Evolutionary conservation across 2,113 vertebrate species (phyloP).

Genomic region (Campylorhamphus procurvoides): DNA sequence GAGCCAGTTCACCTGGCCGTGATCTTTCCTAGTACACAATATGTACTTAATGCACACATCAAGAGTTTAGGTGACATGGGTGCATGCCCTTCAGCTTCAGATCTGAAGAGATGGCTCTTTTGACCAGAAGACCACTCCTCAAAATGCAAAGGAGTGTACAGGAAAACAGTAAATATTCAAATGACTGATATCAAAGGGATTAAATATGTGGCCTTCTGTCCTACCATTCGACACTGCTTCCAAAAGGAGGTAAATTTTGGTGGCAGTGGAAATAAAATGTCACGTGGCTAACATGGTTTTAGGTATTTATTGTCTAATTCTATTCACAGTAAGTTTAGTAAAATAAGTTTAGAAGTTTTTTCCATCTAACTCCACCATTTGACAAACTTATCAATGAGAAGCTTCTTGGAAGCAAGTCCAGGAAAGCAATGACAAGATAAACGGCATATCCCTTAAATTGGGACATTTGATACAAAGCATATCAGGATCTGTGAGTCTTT

Average conservation of each 20-base stretch:
- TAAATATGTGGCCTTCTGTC: background rate
- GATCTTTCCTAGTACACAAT: background rate
- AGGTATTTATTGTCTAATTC: background rate
- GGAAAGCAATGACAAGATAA: background rate
- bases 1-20: background rate
- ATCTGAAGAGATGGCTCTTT: background rate
- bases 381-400: background rate
- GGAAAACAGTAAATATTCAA: background rate
- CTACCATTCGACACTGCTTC: background rate
- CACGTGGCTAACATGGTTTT: background rate
- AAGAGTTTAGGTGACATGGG: background rate
- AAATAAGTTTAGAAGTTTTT: background rate
- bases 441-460: background rate
- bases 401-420: background rate
- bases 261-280: background rate
- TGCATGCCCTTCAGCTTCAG: background rate
- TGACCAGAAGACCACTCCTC: background rate
- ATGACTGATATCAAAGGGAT: background rate
- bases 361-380: background rate
- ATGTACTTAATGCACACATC: too few relatives aligned
- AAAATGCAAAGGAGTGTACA: background rate
- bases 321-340: background rate
- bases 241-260: background rate
- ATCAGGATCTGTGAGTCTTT: background rate
- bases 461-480: background rate